These are phyloP conservation scores for Listrodromus nycthemerus DNA, from an alignment of 2,888 invertebrate genomes.

Conservation along the genomic window DNA sequence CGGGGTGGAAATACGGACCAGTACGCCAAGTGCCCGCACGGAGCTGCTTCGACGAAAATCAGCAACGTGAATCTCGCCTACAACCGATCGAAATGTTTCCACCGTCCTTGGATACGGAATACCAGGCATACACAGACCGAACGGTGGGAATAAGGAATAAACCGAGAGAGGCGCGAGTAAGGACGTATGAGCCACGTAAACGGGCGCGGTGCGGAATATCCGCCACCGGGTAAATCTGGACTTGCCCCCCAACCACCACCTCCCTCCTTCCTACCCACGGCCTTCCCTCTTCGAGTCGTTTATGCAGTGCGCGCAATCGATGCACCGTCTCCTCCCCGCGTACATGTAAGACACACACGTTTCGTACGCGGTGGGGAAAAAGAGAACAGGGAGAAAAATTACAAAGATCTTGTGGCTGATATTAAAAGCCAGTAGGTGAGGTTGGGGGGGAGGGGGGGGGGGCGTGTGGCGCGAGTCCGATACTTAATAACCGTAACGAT, in stretches of 20 bases:
- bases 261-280: background rate
- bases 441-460: background rate
- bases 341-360: conserved; percentile 39
- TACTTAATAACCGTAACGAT: conserved; percentile 70
- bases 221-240: conserved; percentile 64
- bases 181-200: conserved; percentile 3
- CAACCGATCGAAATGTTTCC: conserved; percentile 83
- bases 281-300: background rate
- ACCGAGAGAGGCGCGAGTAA: conserved; percentile 45
- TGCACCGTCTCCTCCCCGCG: conserved; percentile 30
- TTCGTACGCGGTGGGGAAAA: conserved; percentile 26
- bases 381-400: conserved; percentile 63
- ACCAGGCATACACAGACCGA: conserved; percentile 72
- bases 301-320: conserved; percentile 38
- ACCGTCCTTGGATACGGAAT: conserved; percentile 82
- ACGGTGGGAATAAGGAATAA: conserved; percentile 50
- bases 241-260: conserved; percentile 19
- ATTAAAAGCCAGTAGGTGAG: conserved; percentile 53
- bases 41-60: conserved; percentile 74
- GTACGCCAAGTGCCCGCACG: background rate
- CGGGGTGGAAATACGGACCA: background rate
- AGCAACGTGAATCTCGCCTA: conserved; percentile 81
- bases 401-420: conserved; percentile 66
- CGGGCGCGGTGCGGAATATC: conserved; percentile 50
- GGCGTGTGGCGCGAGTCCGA: conserved; percentile 62